Conservation (phyloP, 1,140 invertebrate species). For the Meloidogyne floridensis region DNA sequence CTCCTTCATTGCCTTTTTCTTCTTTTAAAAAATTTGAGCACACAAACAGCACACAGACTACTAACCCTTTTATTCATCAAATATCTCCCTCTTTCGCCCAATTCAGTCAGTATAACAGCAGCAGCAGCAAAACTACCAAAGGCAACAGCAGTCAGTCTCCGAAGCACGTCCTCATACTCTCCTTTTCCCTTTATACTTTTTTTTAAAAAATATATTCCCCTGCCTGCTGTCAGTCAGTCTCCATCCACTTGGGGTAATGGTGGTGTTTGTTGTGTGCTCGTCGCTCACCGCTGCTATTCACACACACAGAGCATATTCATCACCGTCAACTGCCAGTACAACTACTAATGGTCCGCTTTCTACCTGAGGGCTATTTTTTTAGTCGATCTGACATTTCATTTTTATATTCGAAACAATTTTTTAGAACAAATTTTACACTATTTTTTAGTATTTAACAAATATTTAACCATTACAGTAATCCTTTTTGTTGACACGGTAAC, state of each 20-base stretch:
- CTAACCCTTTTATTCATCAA: not conserved
- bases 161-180: slow-evolving; percentile 5
- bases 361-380: no score
- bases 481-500: not conserved
- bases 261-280: not conserved
- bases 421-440: no score
- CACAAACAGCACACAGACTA: not conserved
- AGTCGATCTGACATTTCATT: no score
- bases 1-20: not conserved
- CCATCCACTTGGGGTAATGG: not conserved
- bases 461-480: not conserved
- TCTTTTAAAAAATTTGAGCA: not conserved
- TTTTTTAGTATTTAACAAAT: no score
- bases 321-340: not conserved
- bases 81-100: not conserved
- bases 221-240: not conserved
- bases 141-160: slow-evolving; percentile 3
- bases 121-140: slow-evolving; percentile 1
- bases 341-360: no score
- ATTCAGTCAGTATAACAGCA: not conserved
- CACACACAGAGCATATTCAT: not conserved
- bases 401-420: no score
- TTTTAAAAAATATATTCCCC: no score
- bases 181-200: not conserved
- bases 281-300: not conserved